Evolutionary conservation across 2,888 invertebrate species (phyloP).

Genomic region (Buathra laborator): DNA sequence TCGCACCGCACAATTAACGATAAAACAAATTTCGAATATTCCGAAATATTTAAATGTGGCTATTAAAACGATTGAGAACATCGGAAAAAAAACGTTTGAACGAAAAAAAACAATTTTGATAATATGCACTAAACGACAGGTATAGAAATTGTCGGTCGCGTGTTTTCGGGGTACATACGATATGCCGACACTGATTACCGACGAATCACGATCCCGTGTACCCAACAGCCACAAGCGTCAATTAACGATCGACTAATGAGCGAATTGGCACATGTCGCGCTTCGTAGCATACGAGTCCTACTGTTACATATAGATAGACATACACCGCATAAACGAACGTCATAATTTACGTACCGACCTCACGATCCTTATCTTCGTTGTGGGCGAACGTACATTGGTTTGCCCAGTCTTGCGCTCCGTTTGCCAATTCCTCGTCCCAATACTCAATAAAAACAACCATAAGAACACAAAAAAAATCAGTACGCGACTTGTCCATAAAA

Average conservation of each 20-base stretch:
- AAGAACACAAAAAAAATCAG: background rate
- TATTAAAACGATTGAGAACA: background rate
- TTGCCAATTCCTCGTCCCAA: constrained; percentile 86
- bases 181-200: constrained; percentile 2
- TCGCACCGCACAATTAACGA: too few relatives aligned
- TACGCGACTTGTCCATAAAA: background rate
- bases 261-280: constrained; percentile 4
- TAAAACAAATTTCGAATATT: too few relatives aligned
- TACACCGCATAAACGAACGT: background rate
- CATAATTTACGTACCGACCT: constrained; percentile 38
- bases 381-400: constrained; percentile 86
- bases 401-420: constrained; percentile 86
- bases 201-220: constrained; percentile 29
- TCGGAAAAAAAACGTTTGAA: background rate
- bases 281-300: background rate
- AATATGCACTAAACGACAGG: background rate
- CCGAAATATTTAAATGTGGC: too few relatives aligned
- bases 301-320: background rate
- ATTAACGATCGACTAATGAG: constrained; percentile 42
- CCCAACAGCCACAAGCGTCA: constrained; percentile 21
- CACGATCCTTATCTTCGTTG: constrained; percentile 76
- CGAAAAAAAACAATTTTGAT: background rate
- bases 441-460: constrained; percentile 74
- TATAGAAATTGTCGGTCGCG: background rate
- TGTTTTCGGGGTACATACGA: background rate